A percentile compares a stretch with the other conserved stretches of the same genome.
These are phyloP conservation scores for Mola mola DNA, from an alignment of 2,113 vertebrate species.

Conservation along the genomic window DNA sequence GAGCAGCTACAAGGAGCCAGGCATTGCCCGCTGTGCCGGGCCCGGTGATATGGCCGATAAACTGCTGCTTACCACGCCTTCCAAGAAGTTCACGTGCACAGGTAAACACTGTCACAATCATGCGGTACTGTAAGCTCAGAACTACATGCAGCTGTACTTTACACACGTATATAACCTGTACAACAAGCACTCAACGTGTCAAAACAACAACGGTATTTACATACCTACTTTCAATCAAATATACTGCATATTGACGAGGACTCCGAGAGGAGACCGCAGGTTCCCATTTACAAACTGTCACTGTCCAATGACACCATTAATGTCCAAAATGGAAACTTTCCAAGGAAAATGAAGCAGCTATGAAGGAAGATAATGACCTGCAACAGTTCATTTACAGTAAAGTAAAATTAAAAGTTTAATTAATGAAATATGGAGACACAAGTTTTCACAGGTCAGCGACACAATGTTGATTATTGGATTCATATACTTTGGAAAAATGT, in stretches of 20 bases:
- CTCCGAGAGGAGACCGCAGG: constrained; percentile 57
- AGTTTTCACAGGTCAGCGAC: constrained; percentile 4
- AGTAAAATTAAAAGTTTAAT: no score
- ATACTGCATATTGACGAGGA: constrained; percentile 10
- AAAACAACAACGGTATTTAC: not conserved
- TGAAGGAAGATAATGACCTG: no score
- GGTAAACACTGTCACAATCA: constrained; percentile 78
- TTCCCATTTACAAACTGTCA: not conserved
- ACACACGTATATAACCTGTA: not conserved
- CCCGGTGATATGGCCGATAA: constrained; percentile 98
- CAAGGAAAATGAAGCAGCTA: no score
- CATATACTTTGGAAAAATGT: not conserved
- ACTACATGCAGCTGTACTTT: not conserved
- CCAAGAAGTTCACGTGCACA: constrained; percentile 97
- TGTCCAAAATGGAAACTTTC: not conserved
- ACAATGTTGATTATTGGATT: constrained; percentile 7
- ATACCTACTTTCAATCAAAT: not conserved
- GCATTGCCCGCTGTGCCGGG: constrained; percentile 94
- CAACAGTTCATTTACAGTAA: no score
- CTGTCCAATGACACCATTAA: not conserved
- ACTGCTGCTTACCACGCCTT: constrained; percentile 95
- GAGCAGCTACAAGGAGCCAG: constrained; percentile 97
- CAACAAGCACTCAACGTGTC: no score
- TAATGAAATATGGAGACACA: not conserved
- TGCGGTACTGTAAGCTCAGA: not conserved